These are phyloP conservation scores for Neodiprion virginianus DNA, from an alignment of 1,140 invertebrate genomes.

Conservation along the genomic window DNA sequence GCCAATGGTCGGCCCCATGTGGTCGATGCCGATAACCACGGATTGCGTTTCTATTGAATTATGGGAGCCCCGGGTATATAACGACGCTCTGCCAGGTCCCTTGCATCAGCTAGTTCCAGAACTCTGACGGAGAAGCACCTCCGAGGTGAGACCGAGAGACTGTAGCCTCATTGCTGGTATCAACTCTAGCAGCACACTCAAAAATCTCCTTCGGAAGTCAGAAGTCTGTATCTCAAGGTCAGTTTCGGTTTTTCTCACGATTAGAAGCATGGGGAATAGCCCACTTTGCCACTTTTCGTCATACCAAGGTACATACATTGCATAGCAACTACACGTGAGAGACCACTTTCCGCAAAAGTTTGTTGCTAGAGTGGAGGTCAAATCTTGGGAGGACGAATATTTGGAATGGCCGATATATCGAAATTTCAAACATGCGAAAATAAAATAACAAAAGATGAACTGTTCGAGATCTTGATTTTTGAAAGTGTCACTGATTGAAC, in stretches of 20 bases:
- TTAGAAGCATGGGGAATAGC: not conserved
- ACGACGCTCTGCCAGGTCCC: constrained; percentile 24
- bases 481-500: too few species aligned
- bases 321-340: too few species aligned
- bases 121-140: constrained; percentile 19
- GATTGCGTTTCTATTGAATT: constrained; percentile 57
- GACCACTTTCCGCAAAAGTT: too few species aligned
- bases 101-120: constrained; percentile 39
- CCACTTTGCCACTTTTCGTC: too few species aligned
- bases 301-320: too few species aligned
- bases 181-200: not conserved
- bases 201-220: not conserved
- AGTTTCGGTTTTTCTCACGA: not conserved
- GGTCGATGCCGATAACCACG: constrained; percentile 54
- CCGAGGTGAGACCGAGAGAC: not conserved
- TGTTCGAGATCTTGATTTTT: too few species aligned
- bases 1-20: constrained; percentile 49
- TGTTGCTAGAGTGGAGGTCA: too few species aligned
- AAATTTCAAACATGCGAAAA: too few species aligned
- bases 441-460: too few species aligned
- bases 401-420: too few species aligned
- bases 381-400: too few species aligned
- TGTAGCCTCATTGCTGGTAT: not conserved
- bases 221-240: not conserved
- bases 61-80: constrained; percentile 46